phyloP scores from a whole-genome alignment of 2,888 invertebrate genomes.

The Temnothorax rugatulus region DNA sequence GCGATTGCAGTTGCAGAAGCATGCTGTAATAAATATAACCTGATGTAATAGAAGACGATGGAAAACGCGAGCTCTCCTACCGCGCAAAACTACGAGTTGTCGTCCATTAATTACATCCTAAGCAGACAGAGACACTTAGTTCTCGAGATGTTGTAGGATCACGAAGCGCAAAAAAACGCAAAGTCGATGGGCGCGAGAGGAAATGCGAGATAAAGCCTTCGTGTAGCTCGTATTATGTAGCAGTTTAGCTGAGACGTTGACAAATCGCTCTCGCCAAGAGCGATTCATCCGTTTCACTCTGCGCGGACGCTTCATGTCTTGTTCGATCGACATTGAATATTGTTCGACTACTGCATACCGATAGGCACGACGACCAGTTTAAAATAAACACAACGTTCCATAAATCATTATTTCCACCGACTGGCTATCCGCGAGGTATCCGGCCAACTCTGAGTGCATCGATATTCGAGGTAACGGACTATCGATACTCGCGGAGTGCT shows the following conservation, averaged over 20 bases:
- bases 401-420: constrained; percentile 66
- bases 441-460: constrained; percentile 55
- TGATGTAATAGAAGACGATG: constrained; percentile 51
- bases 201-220: constrained; percentile 53
- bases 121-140: constrained; percentile 58
- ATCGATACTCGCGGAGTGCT: constrained; percentile 61
- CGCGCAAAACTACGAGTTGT: constrained; percentile 47
- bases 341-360: constrained; percentile 72
- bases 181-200: constrained; percentile 51
- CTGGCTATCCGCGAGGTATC: constrained; percentile 24
- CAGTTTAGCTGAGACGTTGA: constrained; percentile 58
- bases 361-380: constrained; percentile 63
- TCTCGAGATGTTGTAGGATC: constrained; percentile 56
- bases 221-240: constrained; percentile 57
- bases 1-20: constrained; percentile 29
- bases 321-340: constrained; percentile 79
- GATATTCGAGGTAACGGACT: constrained; percentile 59
- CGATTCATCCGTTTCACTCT: constrained; percentile 57
- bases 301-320: constrained; percentile 71
- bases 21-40: constrained; percentile 31
- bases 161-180: constrained; percentile 45
- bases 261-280: constrained; percentile 55
- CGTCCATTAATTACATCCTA: constrained; percentile 54
- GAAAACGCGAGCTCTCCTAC: constrained; percentile 46
- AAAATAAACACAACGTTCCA: constrained; percentile 73